Conservation (phyloP, 2,113 vertebrate genomes). For the Spilogale gracilis region DNA sequence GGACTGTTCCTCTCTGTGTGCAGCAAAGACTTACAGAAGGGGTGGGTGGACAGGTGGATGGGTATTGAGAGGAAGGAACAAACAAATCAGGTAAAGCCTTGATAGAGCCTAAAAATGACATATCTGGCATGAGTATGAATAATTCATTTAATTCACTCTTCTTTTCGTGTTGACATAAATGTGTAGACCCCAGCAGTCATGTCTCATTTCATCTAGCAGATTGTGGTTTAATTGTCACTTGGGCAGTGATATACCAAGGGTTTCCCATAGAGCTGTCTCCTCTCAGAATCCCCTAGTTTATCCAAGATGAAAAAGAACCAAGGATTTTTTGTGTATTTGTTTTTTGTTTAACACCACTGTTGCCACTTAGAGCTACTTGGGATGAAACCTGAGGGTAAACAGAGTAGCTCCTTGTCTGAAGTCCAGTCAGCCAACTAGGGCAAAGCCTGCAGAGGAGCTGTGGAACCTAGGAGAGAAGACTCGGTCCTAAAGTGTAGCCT, state of each 20-base stretch:
- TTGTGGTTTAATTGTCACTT: neutral
- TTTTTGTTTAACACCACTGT: neutral
- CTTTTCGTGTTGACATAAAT: neutral
- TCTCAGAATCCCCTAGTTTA: neutral
- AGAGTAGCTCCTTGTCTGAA: neutral
- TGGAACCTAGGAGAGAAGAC: neutral
- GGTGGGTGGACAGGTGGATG: rapidly evolving
- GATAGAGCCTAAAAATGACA: neutral
- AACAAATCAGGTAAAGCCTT: neutral
- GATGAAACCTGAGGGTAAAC: neutral
- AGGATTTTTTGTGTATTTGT: neutral
- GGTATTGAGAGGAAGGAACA: neutral
- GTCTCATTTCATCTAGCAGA: neutral
- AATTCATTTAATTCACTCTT: neutral
- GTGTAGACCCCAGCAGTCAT: neutral
- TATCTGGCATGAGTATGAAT: neutral
- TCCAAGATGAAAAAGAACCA: neutral
- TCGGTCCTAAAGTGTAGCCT: neutral
- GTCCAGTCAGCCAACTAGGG: neutral
- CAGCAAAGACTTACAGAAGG: neutral
- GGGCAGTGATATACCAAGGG: too few relatives aligned
- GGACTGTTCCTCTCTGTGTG: neutral
- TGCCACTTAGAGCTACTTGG: neutral
- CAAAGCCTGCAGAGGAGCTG: neutral
- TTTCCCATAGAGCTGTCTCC: neutral